These are phyloP conservation scores for Apamea crenata DNA, from an alignment of 2,888 invertebrate species.

Conservation along the genomic window DNA sequence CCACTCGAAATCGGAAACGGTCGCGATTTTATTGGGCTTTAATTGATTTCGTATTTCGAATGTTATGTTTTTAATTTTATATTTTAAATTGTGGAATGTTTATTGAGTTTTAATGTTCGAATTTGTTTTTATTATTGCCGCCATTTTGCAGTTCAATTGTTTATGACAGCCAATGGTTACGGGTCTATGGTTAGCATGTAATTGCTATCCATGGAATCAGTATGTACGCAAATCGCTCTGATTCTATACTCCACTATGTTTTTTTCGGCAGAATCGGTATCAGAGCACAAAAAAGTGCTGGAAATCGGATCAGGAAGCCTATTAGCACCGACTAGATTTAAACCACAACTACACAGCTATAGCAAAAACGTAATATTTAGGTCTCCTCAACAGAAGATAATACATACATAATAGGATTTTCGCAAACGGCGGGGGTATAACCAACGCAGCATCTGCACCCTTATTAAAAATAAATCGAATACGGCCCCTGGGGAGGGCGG, in stretches of 20 bases:
- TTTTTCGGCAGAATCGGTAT: conserved; percentile 11
- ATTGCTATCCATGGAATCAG: background rate
- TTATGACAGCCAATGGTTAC: conserved; percentile 20
- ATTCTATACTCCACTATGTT: background rate
- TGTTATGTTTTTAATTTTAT: conserved; percentile 21
- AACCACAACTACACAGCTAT: background rate
- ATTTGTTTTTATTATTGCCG: background rate
- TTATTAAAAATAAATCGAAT: conserved; percentile 74
- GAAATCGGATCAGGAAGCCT: conserved; percentile 50
- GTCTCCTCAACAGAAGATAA: conserved; percentile 13
- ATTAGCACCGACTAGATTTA: conserved; percentile 23
- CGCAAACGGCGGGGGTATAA: conserved; percentile 44
- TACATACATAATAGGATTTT: conserved; percentile 56
- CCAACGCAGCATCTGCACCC: conserved; percentile 69
- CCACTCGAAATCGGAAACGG: conserved; percentile 55
- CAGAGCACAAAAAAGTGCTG: conserved; percentile 43
- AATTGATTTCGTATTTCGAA: conserved; percentile 58
- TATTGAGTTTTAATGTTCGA: conserved; percentile 17
- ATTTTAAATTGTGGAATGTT: conserved; percentile 38
- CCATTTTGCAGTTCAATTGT: conserved; percentile 31
- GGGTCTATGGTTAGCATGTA: background rate
- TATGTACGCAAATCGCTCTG: conserved; percentile 3
- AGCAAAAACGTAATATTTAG: background rate
- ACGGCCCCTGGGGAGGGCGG: conserved; percentile 58
- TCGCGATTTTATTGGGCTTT: conserved; percentile 59